Percentiles rank a stretch among this genome's conserved stretches.
These are phyloP conservation scores for Poecilia wingei DNA, from an alignment of 2,797 vertebrate species.

Conservation along the genomic window DNA sequence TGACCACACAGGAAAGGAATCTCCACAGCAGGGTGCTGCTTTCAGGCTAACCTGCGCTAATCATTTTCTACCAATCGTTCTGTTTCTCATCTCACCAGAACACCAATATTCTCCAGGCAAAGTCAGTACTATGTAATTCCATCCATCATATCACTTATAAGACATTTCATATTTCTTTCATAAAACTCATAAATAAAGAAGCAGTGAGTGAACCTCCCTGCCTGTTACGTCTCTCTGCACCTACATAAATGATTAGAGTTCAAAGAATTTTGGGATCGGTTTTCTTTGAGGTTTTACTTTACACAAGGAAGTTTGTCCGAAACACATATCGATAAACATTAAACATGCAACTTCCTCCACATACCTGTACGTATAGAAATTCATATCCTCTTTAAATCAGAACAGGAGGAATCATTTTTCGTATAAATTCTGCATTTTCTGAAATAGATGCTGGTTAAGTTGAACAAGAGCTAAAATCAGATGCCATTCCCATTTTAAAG, in stretches of 20 bases:
- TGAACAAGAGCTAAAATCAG: not conserved
- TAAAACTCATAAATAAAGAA: not conserved
- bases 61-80: not conserved
- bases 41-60: not conserved
- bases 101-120: not conserved
- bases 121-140: not conserved
- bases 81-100: not conserved
- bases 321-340: not conserved
- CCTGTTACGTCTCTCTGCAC: not conserved
- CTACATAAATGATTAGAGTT: not conserved
- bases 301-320: not conserved
- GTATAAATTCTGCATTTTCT: not conserved
- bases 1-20: not conserved
- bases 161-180: not conserved
- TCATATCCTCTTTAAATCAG: not conserved
- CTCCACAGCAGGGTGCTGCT: not conserved
- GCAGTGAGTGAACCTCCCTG: not conserved
- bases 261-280: not conserved
- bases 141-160: not conserved
- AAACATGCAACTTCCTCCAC: not conserved
- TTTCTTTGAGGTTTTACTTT: not conserved
- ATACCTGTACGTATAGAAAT: not conserved
- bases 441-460: not conserved
- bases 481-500: not conserved
- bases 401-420: not conserved